phyloP scores from a whole-genome alignment of 2,113 vertebrate species.

The Kobus ellipsiprymnus region DNA sequence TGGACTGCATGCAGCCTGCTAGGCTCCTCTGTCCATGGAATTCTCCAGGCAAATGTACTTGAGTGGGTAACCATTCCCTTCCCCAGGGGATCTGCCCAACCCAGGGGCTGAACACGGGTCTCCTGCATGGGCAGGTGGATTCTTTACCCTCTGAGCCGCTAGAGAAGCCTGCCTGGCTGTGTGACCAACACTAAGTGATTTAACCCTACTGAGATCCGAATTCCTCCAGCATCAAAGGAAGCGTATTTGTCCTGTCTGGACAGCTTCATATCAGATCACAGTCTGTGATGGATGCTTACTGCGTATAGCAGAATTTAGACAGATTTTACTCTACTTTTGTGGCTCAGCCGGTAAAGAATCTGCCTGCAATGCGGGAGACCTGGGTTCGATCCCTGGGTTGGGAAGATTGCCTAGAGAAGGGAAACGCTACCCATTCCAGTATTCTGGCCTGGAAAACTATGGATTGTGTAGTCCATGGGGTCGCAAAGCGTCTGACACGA shows the following conservation, averaged over 20 bases:
- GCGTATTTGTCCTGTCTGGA: neutral
- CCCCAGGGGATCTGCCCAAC: neutral
- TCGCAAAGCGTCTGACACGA: neutral
- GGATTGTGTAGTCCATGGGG: neutral
- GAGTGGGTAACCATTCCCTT: neutral
- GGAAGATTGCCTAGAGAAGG: neutral
- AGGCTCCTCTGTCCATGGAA: neutral
- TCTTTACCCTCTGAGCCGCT: neutral
- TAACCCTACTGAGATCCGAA: neutral
- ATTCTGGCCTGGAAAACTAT: neutral
- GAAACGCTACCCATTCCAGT: neutral
- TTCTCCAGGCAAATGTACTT: neutral
- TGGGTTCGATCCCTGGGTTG: neutral
- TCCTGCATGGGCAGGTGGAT: neutral
- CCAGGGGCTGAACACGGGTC: neutral
- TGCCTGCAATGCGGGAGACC: accelerated
- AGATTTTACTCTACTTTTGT: neutral
- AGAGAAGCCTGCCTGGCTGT: neutral
- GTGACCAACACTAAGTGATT: neutral
- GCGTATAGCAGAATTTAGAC: neutral
- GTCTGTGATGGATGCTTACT: neutral
- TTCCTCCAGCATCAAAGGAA: neutral
- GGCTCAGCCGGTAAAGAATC: neutral
- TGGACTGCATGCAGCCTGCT: neutral
- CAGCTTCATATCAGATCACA: neutral